A percentile compares a stretch with the other conserved stretches of the same genome.
Evolutionary conservation across 1,140 invertebrate species (phyloP).

Genomic region (Chrysoperla carnea): DNA sequence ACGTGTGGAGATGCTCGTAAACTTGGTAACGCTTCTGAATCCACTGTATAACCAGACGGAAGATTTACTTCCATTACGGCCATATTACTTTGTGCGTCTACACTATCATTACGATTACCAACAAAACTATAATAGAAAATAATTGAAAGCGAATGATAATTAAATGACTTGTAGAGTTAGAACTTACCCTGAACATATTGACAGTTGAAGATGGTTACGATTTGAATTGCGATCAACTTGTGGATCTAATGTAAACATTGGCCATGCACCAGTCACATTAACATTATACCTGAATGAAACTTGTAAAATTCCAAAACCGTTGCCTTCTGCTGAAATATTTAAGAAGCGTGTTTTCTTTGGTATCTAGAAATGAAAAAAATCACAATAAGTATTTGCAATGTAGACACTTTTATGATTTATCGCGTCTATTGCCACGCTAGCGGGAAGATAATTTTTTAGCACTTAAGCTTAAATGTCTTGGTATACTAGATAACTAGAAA

Average conservation of each 20-base stretch:
- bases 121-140: conserved; percentile 30
- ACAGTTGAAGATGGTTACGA: conserved; percentile 65
- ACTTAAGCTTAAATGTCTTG: too few relatives aligned
- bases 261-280: conserved; percentile 78
- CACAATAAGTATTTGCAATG: not conserved
- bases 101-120: conserved; percentile 15
- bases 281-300: conserved; percentile 70
- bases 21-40: conserved; percentile 56
- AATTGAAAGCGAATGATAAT: not conserved
- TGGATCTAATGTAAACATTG: conserved; percentile 75
- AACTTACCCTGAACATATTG: conserved; percentile 62
- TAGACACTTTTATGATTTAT: too few relatives aligned
- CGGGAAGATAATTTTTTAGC: too few relatives aligned
- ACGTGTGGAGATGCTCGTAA: conserved; percentile 50
- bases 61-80: conserved; percentile 75
- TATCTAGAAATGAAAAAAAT: conserved; percentile 21
- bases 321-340: conserved; percentile 54
- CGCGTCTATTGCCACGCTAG: too few relatives aligned
- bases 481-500: too few relatives aligned
- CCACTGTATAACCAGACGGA: conserved; percentile 71
- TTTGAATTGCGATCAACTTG: conserved; percentile 74
- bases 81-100: conserved; percentile 60
- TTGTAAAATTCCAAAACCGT: conserved; percentile 68
- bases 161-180: not conserved
- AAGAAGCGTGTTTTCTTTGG: conserved; percentile 32